Conservation (phyloP, 64 coral and sea anemone genomes). For the Pocillopora verrucosa region DNA sequence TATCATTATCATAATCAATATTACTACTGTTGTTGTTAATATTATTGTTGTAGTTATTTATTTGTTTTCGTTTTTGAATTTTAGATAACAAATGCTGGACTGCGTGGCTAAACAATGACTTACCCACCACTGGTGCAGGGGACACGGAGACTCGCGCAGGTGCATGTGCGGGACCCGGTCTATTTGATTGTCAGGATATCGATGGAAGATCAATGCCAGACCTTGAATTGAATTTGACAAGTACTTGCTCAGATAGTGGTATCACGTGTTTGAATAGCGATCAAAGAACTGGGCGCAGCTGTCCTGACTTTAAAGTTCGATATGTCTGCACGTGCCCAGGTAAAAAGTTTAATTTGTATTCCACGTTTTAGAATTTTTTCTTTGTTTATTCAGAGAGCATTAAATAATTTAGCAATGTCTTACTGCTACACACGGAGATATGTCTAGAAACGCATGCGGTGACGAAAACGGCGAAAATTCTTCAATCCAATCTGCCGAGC, state of each 20-base stretch:
- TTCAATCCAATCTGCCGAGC: too few species aligned
- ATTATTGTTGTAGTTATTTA: too few species aligned
- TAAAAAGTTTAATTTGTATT: neutral
- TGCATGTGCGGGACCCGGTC: slow-evolving; percentile 51
- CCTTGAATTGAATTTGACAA: slow-evolving; percentile 64
- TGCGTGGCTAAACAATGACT: slow-evolving; percentile 70
- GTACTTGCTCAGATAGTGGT: slow-evolving; percentile 68
- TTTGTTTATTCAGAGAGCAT: too few species aligned
- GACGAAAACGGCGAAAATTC: too few species aligned
- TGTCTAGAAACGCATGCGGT: too few species aligned
- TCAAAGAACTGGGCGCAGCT: slow-evolving; percentile 48
- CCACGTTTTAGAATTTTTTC: neutral
- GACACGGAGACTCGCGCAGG: slow-evolving; percentile 61
- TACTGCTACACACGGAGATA: too few species aligned
- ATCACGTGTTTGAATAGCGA: slow-evolving; percentile 85
- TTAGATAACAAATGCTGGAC: slow-evolving; percentile 90
- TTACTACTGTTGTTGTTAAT: too few species aligned
- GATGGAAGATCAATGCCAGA: slow-evolving; percentile 54
- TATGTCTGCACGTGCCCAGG: slow-evolving; percentile 85
- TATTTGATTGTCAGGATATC: slow-evolving; percentile 75
- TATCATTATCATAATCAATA: too few species aligned
- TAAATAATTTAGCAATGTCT: too few species aligned
- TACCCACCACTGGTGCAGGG: slow-evolving; percentile 50
- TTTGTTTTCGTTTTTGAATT: neutral
- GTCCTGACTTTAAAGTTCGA: slow-evolving; percentile 93